Percentiles rank a stretch among this genome's conserved stretches.
These are phyloP conservation scores for Endomychus coccineus DNA, from an alignment of 2,888 invertebrate genomes.

Conservation along the genomic window DNA sequence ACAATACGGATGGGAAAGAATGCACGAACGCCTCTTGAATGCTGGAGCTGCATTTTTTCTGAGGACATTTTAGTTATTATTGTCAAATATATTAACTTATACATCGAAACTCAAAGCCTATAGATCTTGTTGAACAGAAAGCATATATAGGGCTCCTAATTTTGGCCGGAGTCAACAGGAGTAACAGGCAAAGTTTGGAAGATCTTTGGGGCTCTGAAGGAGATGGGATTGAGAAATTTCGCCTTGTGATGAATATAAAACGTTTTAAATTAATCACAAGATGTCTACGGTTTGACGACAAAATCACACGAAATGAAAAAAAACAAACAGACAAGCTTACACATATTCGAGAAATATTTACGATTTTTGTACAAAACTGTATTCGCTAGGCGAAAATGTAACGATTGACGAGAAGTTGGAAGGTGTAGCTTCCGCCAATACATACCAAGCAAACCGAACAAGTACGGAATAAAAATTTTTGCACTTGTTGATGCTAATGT, in stretches of 20 bases:
- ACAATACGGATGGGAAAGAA: too few species aligned
- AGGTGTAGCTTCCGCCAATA: conserved; percentile 19
- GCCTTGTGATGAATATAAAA: conserved; percentile 5
- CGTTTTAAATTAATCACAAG: conserved; percentile 12
- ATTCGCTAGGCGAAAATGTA: conserved; percentile 12
- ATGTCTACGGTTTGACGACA: conserved; percentile 12
- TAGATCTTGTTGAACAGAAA: conserved; percentile 23
- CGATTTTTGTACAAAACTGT: conserved; percentile 10
- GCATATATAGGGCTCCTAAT: conserved; percentile 27
- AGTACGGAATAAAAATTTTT: conserved; percentile 19
- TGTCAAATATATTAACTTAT: too few species aligned
- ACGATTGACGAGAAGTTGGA: conserved; percentile 18
- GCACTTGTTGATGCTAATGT: conserved; percentile 14
- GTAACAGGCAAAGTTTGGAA: conserved; percentile 2
- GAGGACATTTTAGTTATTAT: too few species aligned
- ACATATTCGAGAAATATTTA: conserved; percentile 10
- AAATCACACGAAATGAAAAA: conserved; percentile 5
- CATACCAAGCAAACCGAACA: conserved; percentile 16
- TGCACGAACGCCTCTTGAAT: too few species aligned
- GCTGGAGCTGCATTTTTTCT: too few species aligned
- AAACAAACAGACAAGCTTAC: conserved; percentile 4
- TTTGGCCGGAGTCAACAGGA: conserved; percentile 23
- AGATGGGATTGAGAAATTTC: conserved; percentile 2
- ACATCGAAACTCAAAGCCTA: conserved; percentile 18
- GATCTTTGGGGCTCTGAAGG: conserved; percentile 1